Base-by-base conservation (phyloP, 2,888 invertebrate species). In the Phania funesta region DNA sequence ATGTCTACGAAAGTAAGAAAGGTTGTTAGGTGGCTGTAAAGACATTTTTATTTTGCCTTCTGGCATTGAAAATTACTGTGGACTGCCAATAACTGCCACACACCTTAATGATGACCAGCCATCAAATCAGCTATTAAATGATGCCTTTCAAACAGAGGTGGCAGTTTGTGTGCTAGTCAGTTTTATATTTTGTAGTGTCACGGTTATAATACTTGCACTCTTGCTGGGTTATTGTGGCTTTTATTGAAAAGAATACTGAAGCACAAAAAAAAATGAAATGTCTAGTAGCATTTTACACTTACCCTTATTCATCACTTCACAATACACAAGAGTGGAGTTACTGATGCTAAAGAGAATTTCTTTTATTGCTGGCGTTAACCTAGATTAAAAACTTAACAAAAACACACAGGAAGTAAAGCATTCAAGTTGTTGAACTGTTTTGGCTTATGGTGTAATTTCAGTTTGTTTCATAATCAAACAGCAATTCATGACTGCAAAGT, bases 41-140 rank as follows among this genome's bases (percentile, higher is more conserved):
- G 35, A 35, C 35, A 13, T 3, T 54, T 26, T 52, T 13, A 16
- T 35, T 65, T 52, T 41, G 67, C 67, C 67, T 41, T 9, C 26
- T 38, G 67, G 52, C 67, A 52, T 26, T 67, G 52, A 52, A 54
- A 41, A 8, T 52, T 67, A 18, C 41, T 35, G 18, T 41, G 26
- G 24, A 22, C 24, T 9, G 26, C 26, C 20, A 26, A 52, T 50
- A 35, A 24, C 50, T 50, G 48, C 5, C 38, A 24, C 11, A 18
- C 18, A 52, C 18, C 18, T 4, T 22, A 38, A 18, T 32, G 26
- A 67, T 52, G 52, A 52, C 38, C 26, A 52, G 35, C 16, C 52
- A 67, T 38, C 38, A 38, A 67, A 38, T 52, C 52, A 52, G 18
- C 24, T 26, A 67, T 24, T 52, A 67, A 67, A 67, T 35, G 26